Percentiles rank a stretch among this genome's conserved stretches.
Conservation (phyloP, 2,888 invertebrate species). For the Drepana falcataria region DNA sequence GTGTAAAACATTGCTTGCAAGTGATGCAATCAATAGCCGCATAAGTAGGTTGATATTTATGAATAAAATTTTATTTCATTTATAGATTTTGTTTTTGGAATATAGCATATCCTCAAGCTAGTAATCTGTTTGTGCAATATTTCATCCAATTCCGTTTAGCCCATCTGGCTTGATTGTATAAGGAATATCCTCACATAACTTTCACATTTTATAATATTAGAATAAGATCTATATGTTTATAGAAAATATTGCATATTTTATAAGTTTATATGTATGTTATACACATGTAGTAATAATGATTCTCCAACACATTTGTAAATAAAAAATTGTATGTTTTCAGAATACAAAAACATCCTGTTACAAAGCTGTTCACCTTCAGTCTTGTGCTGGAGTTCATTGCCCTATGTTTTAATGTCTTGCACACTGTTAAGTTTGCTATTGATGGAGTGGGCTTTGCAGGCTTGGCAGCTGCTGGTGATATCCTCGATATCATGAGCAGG, state of each 20-base stretch:
- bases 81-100: constrained; percentile 1
- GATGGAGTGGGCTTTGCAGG: constrained; percentile 93
- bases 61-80: constrained; percentile 6
- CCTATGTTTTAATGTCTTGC: constrained; percentile 90
- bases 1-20: no score
- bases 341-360: constrained; percentile 93
- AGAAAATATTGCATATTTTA: no score
- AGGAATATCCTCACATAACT: no score
- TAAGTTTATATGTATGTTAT: no score
- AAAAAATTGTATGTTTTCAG: constrained; percentile 42
- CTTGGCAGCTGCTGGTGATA: constrained; percentile 92
- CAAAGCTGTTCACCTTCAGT: constrained; percentile 92
- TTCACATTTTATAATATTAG: no score
- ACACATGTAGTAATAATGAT: no score
- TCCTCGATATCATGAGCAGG: constrained; percentile 94
- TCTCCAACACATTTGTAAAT: not conserved
- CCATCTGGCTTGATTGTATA: no score
- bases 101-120: no score
- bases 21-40: no score
- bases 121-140: no score
- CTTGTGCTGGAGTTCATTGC: constrained; percentile 91
- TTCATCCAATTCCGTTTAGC: no score
- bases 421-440: constrained; percentile 92
- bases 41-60: constrained; percentile 1
- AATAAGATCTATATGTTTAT: no score